Evolutionary conservation across 2,888 invertebrate species (phyloP), one percentile per base, ranked within the genome.

Genomic region (Cyclophora punctaria): DNA sequence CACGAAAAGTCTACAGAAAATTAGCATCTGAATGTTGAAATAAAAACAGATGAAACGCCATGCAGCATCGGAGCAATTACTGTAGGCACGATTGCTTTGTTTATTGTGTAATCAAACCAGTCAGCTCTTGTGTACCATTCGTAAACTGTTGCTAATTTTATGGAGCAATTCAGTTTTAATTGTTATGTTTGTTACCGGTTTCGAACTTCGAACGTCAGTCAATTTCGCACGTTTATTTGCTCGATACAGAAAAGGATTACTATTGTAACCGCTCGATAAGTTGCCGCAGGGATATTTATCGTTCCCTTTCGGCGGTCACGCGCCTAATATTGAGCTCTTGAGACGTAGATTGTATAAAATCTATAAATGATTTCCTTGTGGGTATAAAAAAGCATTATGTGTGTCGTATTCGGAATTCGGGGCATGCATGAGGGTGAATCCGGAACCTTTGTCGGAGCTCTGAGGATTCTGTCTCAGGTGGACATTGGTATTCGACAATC

Each of bases 401-500:
- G 49, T 57, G 58, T 59, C 50, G 53, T 57, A 55, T 62, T 54
- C 51, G 60, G 60, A 58, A 67, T 65, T 59, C 62, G 57, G 52
- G 52, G 57, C 64, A 63, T 66, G 63, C 51, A 56, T 52, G 51
- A 63, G 65, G 58, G 57, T 54, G 60, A 68, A 69, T 65, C 61
- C 60, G 49, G 51, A 57, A 49, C 59, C 65, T 62, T 69, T 64
- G 64, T 62, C 62, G 62, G 57, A 56, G 53, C 59, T 57, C 57
- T 64, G 60, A 66, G 64, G 63, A 73, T 70, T 63, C 62, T 59
- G 63, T 57, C 62, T 57, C 67, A 73, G 68, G 67, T 72, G 64
- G 67, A 56, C 66, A 76, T 78, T 77, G 74, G 69, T 73, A 75
- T 78, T 74, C 73, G 59, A 59, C 58, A 61, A 58, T 53, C 70